Conservation (phyloP, 2,888 invertebrate genomes). For the Eilema griseolum region DNA sequence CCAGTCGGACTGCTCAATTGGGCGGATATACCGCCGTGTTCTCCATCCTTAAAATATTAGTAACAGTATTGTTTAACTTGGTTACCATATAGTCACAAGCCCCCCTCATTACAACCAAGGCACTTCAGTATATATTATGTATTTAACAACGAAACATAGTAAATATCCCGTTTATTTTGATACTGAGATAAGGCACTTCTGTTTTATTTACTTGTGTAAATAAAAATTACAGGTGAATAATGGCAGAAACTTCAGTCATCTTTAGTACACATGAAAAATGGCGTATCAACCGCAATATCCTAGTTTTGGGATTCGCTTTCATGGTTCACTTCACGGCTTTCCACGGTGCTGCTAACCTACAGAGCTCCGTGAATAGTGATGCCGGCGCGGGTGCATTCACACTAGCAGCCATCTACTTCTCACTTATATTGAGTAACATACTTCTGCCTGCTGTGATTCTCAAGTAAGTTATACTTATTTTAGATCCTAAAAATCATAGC, state of each 20-base stretch:
- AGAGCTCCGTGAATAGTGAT: slow-evolving; percentile 94
- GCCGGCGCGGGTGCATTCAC: slow-evolving; percentile 94
- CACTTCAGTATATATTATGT: no score
- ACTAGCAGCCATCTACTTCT: slow-evolving; percentile 94
- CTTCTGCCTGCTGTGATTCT: slow-evolving; percentile 95
- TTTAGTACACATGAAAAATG: slow-evolving; percentile 89
- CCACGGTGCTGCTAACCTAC: slow-evolving; percentile 93
- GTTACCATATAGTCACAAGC: no score
- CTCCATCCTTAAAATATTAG: no score
- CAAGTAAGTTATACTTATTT: slow-evolving; percentile 84
- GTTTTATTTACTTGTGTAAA: not conserved
- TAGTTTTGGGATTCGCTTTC: slow-evolving; percentile 95
- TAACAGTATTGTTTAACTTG: no score
- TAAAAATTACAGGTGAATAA: slow-evolving; percentile 37
- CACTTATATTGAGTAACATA: slow-evolving; percentile 95
- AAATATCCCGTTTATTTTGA: no score
- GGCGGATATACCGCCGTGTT: no score
- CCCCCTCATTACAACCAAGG: no score
- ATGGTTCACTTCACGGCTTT: slow-evolving; percentile 98
- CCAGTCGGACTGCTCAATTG: no score
- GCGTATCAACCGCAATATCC: slow-evolving; percentile 94
- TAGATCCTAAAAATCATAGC: not conserved
- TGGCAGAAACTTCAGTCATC: slow-evolving; percentile 65
- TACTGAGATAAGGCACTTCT: no score
- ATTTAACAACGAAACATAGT: no score